Percentiles rank a stretch among this genome's conserved stretches.
Conservation (phyloP, 2,888 invertebrate genomes). For the Euplagia quadripunctaria region DNA sequence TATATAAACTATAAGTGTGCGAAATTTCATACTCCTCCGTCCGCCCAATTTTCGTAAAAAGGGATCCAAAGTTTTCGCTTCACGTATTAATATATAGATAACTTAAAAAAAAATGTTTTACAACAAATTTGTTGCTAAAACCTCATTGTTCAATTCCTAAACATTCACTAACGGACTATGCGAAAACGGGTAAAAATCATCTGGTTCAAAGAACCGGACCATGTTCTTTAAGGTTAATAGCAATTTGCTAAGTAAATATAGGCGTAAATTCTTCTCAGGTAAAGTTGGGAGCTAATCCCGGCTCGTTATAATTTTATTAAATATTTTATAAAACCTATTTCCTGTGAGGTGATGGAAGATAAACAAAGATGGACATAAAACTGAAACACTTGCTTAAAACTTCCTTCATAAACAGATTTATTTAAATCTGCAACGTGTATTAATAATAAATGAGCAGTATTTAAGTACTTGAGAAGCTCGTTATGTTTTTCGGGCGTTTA, state of each 20-base stretch:
- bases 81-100: no score
- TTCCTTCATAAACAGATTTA: background rate
- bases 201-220: no score
- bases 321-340: background rate
- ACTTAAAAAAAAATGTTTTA: no score
- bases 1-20: no score
- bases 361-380: background rate
- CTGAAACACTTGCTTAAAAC: background rate
- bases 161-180: no score
- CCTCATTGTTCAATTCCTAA: no score
- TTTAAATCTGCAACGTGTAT: background rate
- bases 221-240: no score
- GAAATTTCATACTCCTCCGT: no score
- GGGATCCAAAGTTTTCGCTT: no score
- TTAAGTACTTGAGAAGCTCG: background rate
- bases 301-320: background rate
- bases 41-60: no score
- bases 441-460: background rate
- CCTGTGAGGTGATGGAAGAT: conserved; percentile 1
- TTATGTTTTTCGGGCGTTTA: background rate
- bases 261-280: background rate
- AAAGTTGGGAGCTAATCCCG: background rate
- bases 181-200: no score
- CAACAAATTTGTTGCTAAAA: no score
- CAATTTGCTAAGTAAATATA: background rate